Evolutionary conservation across 2,797 vertebrate species (phyloP).

Genomic region (Pangasius krempfi): DNA sequence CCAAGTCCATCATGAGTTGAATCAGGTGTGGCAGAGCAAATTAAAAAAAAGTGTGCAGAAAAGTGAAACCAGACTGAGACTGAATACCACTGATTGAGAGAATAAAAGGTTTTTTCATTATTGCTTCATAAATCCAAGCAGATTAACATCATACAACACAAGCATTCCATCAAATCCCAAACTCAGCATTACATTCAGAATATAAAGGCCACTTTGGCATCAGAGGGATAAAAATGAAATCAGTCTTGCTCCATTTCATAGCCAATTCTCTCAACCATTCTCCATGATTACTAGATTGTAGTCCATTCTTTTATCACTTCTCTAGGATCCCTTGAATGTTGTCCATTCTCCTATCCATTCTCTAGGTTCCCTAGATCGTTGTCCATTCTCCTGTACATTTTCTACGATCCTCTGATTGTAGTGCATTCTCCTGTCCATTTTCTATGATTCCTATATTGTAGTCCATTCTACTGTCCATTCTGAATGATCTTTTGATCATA

Average conservation of each 20-base stretch:
- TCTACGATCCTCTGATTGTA: neutral
- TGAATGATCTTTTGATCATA: neutral
- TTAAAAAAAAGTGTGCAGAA: neutral
- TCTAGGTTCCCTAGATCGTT: neutral
- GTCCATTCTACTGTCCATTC: neutral
- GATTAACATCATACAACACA: conserved; percentile 1
- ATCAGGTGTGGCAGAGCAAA: neutral
- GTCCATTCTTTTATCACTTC: neutral
- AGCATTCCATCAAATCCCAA: neutral
- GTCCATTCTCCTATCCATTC: neutral
- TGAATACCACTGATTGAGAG: conserved; percentile 10
- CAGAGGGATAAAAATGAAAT: neutral
- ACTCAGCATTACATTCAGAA: conserved; percentile 54
- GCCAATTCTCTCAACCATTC: neutral
- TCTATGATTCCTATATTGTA: neutral
- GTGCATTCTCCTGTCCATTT: neutral
- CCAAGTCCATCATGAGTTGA: neutral
- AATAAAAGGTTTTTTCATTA: neutral
- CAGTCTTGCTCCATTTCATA: neutral
- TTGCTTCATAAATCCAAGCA: conserved; percentile 21
- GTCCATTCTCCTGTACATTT: neutral
- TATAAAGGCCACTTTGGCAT: conserved; percentile 34
- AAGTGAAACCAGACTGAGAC: conserved; percentile 9
- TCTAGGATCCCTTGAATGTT: neutral
- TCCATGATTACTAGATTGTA: neutral